Evolutionary conservation across 2,888 invertebrate genomes (phyloP).

Genomic region (Microchrysa polita): DNA sequence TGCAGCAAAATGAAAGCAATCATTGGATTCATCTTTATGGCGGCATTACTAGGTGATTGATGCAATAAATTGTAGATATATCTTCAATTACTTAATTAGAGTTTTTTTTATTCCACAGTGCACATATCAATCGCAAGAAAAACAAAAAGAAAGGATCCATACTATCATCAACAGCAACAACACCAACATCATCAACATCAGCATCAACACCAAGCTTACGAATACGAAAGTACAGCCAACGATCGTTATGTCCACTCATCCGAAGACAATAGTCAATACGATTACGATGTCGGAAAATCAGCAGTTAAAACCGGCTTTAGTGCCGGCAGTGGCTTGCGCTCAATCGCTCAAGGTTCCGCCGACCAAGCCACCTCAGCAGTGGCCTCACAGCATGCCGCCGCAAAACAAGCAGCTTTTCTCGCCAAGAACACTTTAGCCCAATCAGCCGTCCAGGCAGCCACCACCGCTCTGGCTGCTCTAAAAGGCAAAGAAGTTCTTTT

Average conservation of each 20-base stretch:
- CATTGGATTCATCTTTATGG: slow-evolving; percentile 15
- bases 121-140: slow-evolving; percentile 19
- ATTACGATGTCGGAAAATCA: not conserved
- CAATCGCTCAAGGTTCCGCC: slow-evolving; percentile 77
- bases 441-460: slow-evolving; percentile 76
- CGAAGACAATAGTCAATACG: slow-evolving; percentile 28
- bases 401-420: slow-evolving; percentile 80
- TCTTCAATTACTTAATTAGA: not conserved
- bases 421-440: slow-evolving; percentile 82
- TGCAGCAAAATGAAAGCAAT: slow-evolving; percentile 25
- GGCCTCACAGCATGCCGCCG: slow-evolving; percentile 78
- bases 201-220: slow-evolving; percentile 19
- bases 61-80: not conserved
- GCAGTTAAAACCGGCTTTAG: slow-evolving; percentile 66
- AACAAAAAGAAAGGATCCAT: slow-evolving; percentile 34
- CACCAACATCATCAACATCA: slow-evolving; percentile 8
- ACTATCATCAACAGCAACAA: not conserved
- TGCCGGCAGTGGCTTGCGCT: slow-evolving; percentile 75
- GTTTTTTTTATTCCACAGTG: slow-evolving; percentile 1
- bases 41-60: slow-evolving; percentile 6
- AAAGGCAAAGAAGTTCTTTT: slow-evolving; percentile 74
- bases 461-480: slow-evolving; percentile 73
- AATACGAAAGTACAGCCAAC: not conserved
- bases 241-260: slow-evolving; percentile 19
- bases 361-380: slow-evolving; percentile 79